These are phyloP conservation scores for Trachelus iudaicus DNA, from an alignment of 2,888 invertebrate species.

Conservation along the genomic window DNA sequence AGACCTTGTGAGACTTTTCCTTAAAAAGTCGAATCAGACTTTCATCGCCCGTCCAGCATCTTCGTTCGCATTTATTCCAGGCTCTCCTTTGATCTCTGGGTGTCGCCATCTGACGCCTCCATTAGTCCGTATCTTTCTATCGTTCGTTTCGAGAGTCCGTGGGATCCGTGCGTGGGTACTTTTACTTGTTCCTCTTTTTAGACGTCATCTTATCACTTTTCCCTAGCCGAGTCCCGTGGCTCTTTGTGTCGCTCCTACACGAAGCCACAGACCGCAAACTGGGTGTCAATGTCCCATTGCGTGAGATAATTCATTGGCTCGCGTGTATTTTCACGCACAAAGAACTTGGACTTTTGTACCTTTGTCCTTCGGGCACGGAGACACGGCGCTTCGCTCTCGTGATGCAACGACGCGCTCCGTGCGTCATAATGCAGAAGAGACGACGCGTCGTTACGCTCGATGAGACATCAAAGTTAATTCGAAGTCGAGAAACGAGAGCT, in stretches of 20 bases:
- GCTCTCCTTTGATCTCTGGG: not conserved
- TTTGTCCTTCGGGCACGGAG: constrained; percentile 27
- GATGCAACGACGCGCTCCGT: not conserved
- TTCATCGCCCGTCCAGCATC: not conserved
- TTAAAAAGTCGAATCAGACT: not conserved
- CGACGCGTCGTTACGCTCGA: constrained; percentile 2
- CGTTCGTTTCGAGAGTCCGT: not conserved
- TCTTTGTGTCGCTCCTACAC: constrained; percentile 39
- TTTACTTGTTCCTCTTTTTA: not conserved
- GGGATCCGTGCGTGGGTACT: constrained; percentile 5
- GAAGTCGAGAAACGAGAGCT: not conserved
- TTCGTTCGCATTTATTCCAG: not conserved
- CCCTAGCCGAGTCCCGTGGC: constrained; percentile 16
- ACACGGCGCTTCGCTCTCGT: not conserved
- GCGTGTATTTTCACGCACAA: constrained; percentile 11
- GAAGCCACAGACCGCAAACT: constrained; percentile 47
- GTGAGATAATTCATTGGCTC: constrained; percentile 47
- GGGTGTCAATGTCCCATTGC: constrained; percentile 51
- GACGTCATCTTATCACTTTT: constrained; percentile 10
- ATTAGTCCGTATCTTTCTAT: not conserved
- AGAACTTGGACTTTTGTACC: constrained; percentile 34
- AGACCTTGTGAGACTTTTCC: not conserved
- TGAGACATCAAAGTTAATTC: not conserved
- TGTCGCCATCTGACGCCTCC: not conserved
- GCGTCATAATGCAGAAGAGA: not conserved